Base-by-base conservation (phyloP, 2,797 vertebrate genomes). In the Caiman crocodilus region DNA sequence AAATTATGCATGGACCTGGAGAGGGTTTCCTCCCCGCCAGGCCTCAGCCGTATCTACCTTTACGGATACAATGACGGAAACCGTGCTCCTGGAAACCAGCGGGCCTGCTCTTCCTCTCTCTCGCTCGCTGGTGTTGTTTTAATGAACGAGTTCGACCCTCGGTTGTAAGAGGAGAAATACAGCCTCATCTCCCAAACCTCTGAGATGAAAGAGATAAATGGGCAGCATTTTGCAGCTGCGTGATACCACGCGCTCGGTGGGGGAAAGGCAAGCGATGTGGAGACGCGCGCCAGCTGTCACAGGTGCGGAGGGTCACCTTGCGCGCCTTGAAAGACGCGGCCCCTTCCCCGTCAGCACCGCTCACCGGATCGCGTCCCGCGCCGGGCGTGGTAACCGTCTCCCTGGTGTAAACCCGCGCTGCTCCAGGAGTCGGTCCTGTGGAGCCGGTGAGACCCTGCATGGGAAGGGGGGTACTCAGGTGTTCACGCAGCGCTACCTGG, bases 381-480 rank as follows among this genome's bases (percentile, higher is more conserved):
- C 67, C 15, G 7, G 69, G 23, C 50, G 8, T 3, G 69, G 35
- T 13, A 25, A 23, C 23, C 35, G 15, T 14, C 4, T 14, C 35
- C 35, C 14, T 8, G 42, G 10, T 42, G 9, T 42, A 42, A 42
- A 42, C 42, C 42, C 32, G 32, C 5, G 32, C 32, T 35, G 32
- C 32, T 35, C 32, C 32, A 35, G 32, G 32, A 35, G 32, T 35
- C 32, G 32, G 32, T 35, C 32, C 32, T 5, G 4, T 35, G 80
- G 61, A 78, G 60, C 87, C 64, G 84, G 88, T 1, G 88, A 81
- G 82, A 4, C 64, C 0, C 6, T 26, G 67, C 71, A 82, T 81
- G 93, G 94, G 87, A 87, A 87, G 76, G 3, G 79, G 79, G 74
- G 90, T 90, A 87, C 94, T 91, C 88, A 92, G 23, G 79, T 79